A percentile compares a stretch with the other conserved stretches of the same genome.
These are phyloP conservation scores for Prenolepis imparis DNA, from an alignment of 2,888 invertebrate genomes.

Conservation along the genomic window DNA sequence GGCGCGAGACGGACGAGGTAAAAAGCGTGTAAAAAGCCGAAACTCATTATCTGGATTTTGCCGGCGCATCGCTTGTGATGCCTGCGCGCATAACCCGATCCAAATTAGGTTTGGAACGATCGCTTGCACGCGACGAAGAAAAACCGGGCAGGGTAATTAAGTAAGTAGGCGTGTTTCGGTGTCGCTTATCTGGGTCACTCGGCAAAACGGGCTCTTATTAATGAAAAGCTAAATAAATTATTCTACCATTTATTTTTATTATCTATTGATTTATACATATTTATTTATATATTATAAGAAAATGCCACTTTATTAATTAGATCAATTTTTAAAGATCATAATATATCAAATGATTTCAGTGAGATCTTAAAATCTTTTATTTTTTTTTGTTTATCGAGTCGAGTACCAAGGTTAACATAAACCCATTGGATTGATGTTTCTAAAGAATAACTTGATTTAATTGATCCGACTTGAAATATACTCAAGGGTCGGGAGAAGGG, in stretches of 20 bases:
- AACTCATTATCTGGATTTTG: constrained; percentile 61
- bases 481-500: constrained; percentile 26
- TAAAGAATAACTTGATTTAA: constrained; percentile 39
- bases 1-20: neutral
- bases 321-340: neutral
- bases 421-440: neutral
- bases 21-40: constrained; percentile 49
- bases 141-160: constrained; percentile 67
- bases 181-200: constrained; percentile 65
- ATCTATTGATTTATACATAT: neutral
- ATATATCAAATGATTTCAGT: neutral
- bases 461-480: constrained; percentile 37
- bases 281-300: neutral
- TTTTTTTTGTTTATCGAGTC: constrained; percentile 9
- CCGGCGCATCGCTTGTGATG: constrained; percentile 22
- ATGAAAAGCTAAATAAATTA: neutral
- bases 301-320: neutral
- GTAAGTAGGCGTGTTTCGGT: constrained; percentile 58
- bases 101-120: constrained; percentile 66
- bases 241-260: neutral
- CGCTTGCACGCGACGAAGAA: constrained; percentile 64
- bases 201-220: constrained; percentile 37
- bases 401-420: neutral
- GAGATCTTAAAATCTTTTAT: neutral
- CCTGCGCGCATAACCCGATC: constrained; percentile 57